These are phyloP conservation scores for Pipistrellus pipistrellus DNA, from an alignment of 2,797 vertebrate species.

Conservation along the genomic window DNA sequence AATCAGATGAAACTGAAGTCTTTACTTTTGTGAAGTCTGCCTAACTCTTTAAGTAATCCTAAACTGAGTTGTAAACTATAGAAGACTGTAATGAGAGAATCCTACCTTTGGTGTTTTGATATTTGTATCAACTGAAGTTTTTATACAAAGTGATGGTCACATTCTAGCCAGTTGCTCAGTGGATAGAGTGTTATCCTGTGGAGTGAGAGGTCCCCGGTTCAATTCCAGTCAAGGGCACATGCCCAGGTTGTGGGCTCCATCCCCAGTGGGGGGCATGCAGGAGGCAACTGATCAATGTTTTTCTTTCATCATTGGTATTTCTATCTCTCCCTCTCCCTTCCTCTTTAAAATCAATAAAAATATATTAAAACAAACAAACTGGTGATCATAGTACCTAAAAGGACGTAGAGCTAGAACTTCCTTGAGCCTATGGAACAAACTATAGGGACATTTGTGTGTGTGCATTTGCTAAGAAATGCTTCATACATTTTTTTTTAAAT, in stretches of 20 bases:
- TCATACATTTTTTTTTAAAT: neutral
- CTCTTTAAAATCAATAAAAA: too few species aligned
- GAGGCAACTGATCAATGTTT: too few species aligned
- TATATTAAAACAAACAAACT: neutral
- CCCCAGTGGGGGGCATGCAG: too few species aligned
- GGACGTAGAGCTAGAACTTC: neutral
- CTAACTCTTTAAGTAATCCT: neutral
- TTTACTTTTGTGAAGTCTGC: neutral
- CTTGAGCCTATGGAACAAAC: neutral
- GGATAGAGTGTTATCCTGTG: too few species aligned
- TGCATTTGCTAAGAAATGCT: neutral
- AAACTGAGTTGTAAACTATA: neutral
- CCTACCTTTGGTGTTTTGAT: neutral
- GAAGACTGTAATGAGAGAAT: slow-evolving; percentile 27
- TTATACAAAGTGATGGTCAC: neutral
- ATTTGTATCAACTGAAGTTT: neutral
- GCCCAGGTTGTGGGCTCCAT: too few species aligned
- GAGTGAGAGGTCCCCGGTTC: too few species aligned
- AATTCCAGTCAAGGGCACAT: too few species aligned
- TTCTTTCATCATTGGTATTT: too few species aligned
- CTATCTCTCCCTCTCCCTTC: too few species aligned
- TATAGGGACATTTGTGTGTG: neutral
- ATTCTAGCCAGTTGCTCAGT: too few species aligned
- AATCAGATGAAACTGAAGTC: neutral
- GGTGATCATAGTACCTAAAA: neutral